A percentile compares a stretch with the other conserved stretches of the same genome.
Evolutionary conservation across 2,888 invertebrate species (phyloP).

Genomic region (Strigamia crassipes): DNA sequence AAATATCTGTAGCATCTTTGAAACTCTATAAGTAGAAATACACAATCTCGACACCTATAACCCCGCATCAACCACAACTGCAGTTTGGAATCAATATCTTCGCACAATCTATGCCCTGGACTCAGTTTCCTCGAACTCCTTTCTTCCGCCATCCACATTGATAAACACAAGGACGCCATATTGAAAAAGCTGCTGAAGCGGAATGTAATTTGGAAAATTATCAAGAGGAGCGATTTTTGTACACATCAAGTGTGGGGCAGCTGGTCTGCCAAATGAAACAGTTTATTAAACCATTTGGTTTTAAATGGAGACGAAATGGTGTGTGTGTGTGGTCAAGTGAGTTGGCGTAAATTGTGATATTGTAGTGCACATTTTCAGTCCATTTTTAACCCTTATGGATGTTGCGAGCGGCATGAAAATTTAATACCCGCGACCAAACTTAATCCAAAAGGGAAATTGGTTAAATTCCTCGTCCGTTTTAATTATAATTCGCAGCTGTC

Average conservation of each 20-base stretch:
- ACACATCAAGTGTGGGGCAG: no score
- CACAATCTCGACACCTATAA: background rate
- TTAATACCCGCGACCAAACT: background rate
- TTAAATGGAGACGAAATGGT: no score
- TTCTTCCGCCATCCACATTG: no score
- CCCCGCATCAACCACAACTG: background rate
- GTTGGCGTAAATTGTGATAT: no score
- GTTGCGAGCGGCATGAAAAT: background rate
- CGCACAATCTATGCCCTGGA: background rate
- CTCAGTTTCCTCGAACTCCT: background rate
- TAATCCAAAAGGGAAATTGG: background rate
- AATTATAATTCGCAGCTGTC: constrained; percentile 10
- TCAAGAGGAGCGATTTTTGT: no score
- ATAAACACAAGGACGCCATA: background rate
- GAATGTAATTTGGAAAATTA: no score
- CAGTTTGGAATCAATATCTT: constrained; percentile 2
- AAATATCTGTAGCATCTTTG: background rate
- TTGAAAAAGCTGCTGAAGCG: no score
- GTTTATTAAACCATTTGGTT: no score
- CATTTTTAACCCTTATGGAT: no score
- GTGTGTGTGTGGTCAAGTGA: no score
- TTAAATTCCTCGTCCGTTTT: background rate
- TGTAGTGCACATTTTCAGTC: no score
- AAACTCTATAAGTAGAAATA: background rate
- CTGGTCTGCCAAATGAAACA: no score